These are phyloP conservation scores for Trachelus iudaicus DNA, from an alignment of 2,888 invertebrate species.

Conservation along the genomic window DNA sequence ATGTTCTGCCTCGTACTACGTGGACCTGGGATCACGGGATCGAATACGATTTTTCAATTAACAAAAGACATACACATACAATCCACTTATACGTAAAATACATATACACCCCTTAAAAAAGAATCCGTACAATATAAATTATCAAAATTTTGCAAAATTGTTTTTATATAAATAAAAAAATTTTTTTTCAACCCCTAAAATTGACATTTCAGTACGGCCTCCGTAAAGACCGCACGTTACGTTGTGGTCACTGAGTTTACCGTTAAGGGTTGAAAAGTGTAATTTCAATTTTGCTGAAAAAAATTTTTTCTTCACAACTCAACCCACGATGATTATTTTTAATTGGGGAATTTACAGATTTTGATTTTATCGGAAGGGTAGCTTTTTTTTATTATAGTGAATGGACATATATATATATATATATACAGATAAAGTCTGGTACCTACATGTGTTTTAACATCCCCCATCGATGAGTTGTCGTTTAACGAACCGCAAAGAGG, in stretches of 20 bases:
- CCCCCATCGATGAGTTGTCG: conserved; percentile 29
- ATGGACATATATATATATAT: background rate
- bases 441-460: background rate
- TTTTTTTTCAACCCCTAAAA: background rate
- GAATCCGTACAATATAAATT: background rate
- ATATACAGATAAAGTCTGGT: background rate
- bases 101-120: background rate
- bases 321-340: background rate
- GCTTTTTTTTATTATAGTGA: background rate
- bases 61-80: background rate
- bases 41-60: background rate
- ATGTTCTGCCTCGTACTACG: background rate
- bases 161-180: background rate
- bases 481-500: conserved; percentile 64
- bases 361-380: background rate
- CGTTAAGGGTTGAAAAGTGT: too few species aligned
- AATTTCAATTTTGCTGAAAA: too few species aligned
- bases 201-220: too few species aligned
- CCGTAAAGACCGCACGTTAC: too few species aligned
- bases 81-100: too few species aligned
- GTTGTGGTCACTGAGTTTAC: too few species aligned
- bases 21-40: background rate
- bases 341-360: background rate
- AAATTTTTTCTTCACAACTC: too few species aligned
- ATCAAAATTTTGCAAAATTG: too few species aligned